A percentile compares a stretch with the other conserved stretches of the same genome.
Conservation (phyloP, 2,113 vertebrate species). For the Pimephales promelas region DNA sequence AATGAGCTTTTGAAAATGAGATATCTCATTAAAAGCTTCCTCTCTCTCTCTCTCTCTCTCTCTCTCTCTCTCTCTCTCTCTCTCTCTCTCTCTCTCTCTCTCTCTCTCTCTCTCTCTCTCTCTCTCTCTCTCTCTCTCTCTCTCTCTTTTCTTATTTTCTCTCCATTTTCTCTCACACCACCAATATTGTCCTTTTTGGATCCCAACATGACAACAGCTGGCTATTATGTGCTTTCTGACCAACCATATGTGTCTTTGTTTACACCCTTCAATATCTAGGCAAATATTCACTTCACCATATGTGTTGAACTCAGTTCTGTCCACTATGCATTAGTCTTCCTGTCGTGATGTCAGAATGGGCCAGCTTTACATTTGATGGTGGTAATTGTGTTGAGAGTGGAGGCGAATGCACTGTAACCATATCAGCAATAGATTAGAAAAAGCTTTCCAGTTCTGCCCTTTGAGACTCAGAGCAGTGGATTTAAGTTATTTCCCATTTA, state of each 20-base stretch:
- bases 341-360: neutral
- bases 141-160: neutral
- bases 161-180: neutral
- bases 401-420: constrained; percentile 47
- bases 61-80: no score
- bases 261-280: constrained; percentile 14
- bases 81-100: no score
- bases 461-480: constrained; percentile 39
- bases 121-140: no score
- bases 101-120: no score
- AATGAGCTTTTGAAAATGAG: constrained; percentile 23
- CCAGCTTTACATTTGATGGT: constrained; percentile 14
- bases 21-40: constrained; percentile 23
- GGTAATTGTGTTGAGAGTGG: constrained; percentile 35
- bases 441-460: constrained; percentile 34
- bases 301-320: constrained; percentile 10
- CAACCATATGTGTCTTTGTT: constrained; percentile 19
- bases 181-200: neutral
- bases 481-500: constrained; percentile 50
- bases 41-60: no score
- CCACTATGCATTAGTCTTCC: constrained; percentile 8
- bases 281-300: neutral
- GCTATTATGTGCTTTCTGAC: neutral
- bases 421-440: constrained; percentile 37
- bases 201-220: neutral